Base-by-base conservation (phyloP, 2,113 vertebrate genomes). In the Cepphus grylle region DNA sequence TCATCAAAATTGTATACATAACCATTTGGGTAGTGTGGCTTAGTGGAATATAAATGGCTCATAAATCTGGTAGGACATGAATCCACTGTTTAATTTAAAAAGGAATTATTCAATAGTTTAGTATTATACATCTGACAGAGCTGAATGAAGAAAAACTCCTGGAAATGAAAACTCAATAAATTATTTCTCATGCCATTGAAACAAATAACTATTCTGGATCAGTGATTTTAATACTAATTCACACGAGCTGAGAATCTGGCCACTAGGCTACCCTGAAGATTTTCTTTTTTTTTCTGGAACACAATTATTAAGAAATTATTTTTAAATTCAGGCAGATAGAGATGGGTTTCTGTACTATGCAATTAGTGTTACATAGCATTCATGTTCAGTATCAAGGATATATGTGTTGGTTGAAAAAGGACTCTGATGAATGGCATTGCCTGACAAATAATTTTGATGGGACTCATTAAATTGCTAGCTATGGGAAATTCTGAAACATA, bases 21-120 rank as follows among this genome's bases (percentile, higher is more conserved):
- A 84, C 78, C 78, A 94, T 95, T 95, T 94, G 59, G 86, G 47
- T 86, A 93, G 72, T 84, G 69, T 55, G 73, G 80, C 73, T 83
- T 86, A 94, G 65, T 61, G 53, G 92, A 96, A 96, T 96, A 92
- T 74, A 95, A 97, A 97, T 86, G 52, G 95, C 91, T 94, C 65
- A 93, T 92, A 95, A 95, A 86, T 79, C 94, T 94, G 52, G 34
- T 84, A 76, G 83, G 65, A 92, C 89, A 84, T 49, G 69, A 93
- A 95, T 81, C 77, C 59, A 71, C 56, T 79, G 30, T 93, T 96
- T 96, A 94, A 95, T 96, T 96, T 94, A 81, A 94, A 93, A 90
- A 82, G 58, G 83, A 96, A 94, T 91, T 92, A 84, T 69, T 91
- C 73, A 76, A 84, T 73, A 95, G 74, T 96, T 94, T 81, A 84